Evolutionary conservation across 2,797 vertebrate genomes (phyloP).

Genomic region (Acrossocheilus fasciatus): DNA sequence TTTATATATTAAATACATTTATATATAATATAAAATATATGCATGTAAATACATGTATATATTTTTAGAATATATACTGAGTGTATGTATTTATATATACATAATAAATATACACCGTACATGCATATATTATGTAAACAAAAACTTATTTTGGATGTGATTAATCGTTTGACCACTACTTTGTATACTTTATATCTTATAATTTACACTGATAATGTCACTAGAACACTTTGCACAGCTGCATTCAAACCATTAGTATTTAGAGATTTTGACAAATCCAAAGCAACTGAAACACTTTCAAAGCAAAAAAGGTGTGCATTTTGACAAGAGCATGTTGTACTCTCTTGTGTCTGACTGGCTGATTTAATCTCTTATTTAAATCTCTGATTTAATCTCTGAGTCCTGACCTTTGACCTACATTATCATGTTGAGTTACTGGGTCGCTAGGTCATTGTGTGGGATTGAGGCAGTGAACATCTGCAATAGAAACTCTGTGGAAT

Average conservation of each 20-base stretch:
- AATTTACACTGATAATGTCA: too few relatives aligned
- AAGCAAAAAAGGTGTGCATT: not conserved
- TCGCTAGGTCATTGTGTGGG: not conserved
- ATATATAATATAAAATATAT: too few relatives aligned
- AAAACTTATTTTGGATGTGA: too few relatives aligned
- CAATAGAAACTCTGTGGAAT: not conserved
- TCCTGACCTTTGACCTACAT: constrained; percentile 5
- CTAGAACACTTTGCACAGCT: not conserved
- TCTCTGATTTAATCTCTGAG: not conserved
- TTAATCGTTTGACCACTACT: too few relatives aligned
- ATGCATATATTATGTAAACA: too few relatives aligned
- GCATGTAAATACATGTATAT: too few relatives aligned
- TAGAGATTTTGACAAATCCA: not conserved
- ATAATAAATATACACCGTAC: too few relatives aligned
- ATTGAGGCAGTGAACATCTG: not conserved
- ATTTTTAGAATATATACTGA: too few relatives aligned
- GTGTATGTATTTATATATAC: too few relatives aligned
- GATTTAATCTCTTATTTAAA: not conserved
- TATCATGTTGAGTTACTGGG: constrained; percentile 2
- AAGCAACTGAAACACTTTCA: not conserved
- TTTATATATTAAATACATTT: too few relatives aligned
- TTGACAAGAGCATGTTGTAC: too few relatives aligned
- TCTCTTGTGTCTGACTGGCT: not conserved
- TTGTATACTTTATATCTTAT: too few relatives aligned
- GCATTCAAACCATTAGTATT: not conserved